phyloP scores from a whole-genome alignment of 2,888 invertebrate species.

The Furcula furcula region DNA sequence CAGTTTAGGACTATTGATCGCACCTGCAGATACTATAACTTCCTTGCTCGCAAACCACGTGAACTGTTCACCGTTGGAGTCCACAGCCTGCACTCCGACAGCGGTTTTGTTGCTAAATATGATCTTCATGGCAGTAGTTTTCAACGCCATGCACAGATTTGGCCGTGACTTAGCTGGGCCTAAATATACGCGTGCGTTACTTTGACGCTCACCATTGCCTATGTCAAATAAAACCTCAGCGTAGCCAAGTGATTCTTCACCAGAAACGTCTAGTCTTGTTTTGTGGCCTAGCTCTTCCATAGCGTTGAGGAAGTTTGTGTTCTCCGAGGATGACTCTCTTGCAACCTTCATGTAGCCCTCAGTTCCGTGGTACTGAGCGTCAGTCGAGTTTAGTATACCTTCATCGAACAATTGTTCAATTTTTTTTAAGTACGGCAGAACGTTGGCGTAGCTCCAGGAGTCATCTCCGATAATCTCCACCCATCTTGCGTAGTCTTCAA shows the following conservation, averaged over 20 bases:
- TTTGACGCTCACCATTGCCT: slow-evolving; percentile 2
- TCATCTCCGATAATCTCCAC: slow-evolving; percentile 2
- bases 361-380: slow-evolving; percentile 25
- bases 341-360: slow-evolving; percentile 29
- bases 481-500: slow-evolving; percentile 4
- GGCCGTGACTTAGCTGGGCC: slow-evolving; percentile 8
- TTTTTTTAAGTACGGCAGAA: slow-evolving; percentile 2
- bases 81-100: slow-evolving; percentile 31
- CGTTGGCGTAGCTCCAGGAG: slow-evolving; percentile 5
- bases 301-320: slow-evolving; percentile 18
- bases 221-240: slow-evolving; percentile 1
- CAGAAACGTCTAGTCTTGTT: background rate
- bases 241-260: background rate
- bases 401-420: slow-evolving; percentile 1
- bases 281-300: slow-evolving; percentile 26
- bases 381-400: background rate
- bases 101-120: slow-evolving; percentile 37
- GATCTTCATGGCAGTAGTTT: slow-evolving; percentile 31
- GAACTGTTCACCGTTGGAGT: slow-evolving; percentile 14
- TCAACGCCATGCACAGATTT: slow-evolving; percentile 32
- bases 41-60: slow-evolving; percentile 31
- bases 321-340: slow-evolving; percentile 15
- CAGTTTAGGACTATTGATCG: slow-evolving; percentile 39
- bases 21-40: slow-evolving; percentile 44
- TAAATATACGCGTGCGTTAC: background rate